Conservation (phyloP, 2,113 vertebrate genomes). For the Genyomyrus donnyi region DNA sequence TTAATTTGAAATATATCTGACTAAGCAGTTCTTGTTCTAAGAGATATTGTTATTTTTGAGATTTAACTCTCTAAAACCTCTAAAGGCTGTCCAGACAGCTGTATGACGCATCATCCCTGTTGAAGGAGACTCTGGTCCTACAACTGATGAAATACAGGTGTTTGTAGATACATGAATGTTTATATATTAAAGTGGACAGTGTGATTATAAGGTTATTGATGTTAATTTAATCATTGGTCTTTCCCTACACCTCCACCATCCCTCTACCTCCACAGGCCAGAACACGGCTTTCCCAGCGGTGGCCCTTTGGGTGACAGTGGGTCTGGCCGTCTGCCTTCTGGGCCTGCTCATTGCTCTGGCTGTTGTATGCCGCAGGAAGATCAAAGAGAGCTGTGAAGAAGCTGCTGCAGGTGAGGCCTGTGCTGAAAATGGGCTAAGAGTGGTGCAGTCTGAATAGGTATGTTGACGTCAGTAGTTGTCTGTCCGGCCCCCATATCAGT, state of each 20-base stretch:
- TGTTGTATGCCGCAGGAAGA: conserved; percentile 82
- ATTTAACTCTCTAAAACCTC: conserved; percentile 36
- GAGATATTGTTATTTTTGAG: conserved; percentile 36
- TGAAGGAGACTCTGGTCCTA: not conserved
- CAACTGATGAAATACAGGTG: not conserved
- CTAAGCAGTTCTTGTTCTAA: conserved; percentile 29
- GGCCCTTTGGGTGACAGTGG: conserved; percentile 87
- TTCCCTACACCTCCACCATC: conserved; percentile 19
- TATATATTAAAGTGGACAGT: not conserved
- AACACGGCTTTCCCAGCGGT: conserved; percentile 74
- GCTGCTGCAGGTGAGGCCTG: conserved; percentile 55
- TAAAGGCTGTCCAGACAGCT: conserved; percentile 20
- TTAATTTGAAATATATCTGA: conserved; percentile 47
- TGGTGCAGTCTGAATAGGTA: not conserved
- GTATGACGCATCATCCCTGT: conserved; percentile 7
- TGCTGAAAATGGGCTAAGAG: not conserved
- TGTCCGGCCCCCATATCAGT: not conserved
- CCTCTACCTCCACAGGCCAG: conserved; percentile 62
- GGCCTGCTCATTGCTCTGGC: conserved; percentile 72
- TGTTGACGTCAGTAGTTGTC: not conserved
- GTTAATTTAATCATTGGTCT: not conserved
- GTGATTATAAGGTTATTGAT: not conserved
- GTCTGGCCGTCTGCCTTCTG: conserved; percentile 76
- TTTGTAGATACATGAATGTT: not conserved
- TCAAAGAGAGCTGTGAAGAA: conserved; percentile 86